phyloP scores from a whole-genome alignment of 2,888 invertebrate genomes.

The Erebia epiphron region DNA sequence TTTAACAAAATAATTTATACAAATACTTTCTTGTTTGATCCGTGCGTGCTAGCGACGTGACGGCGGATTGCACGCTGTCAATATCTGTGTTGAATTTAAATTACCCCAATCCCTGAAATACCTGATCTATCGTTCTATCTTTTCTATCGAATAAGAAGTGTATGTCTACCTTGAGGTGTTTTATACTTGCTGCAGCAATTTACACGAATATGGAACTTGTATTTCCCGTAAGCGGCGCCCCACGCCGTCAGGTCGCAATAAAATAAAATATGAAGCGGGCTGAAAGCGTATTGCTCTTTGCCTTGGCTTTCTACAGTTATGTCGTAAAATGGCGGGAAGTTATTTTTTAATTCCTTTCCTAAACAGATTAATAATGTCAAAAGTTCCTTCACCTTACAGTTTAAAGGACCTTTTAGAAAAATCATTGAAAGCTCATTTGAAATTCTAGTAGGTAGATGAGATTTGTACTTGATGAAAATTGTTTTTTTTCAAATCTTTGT shows the following conservation, averaged over 20 bases:
- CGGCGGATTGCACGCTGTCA: no score
- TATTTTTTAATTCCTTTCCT: conserved; percentile 10
- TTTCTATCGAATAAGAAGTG: not conserved
- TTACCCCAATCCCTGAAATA: not conserved
- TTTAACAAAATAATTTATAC: no score
- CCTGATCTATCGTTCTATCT: no score
- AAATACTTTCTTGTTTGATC: no score
- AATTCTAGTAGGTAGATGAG: no score
- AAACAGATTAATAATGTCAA: conserved; percentile 1
- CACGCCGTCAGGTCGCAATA: conserved; percentile 43
- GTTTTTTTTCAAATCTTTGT: not conserved
- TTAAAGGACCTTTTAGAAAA: conserved; percentile 2
- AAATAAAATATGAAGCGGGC: conserved; percentile 41
- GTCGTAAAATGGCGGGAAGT: conserved; percentile 21
- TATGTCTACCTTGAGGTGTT: not conserved
- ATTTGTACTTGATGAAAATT: not conserved
- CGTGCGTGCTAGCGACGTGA: no score
- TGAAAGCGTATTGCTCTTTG: conserved; percentile 19
- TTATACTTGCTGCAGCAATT: conserved; percentile 45
- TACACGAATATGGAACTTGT: conserved; percentile 53
- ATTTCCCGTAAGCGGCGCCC: conserved; percentile 57
- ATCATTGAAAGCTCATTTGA: no score
- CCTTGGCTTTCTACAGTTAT: conserved; percentile 26
- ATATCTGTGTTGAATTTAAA: no score
- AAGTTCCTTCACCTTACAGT: conserved; percentile 3